Percentiles rank a stretch among this genome's conserved stretches.
These are phyloP conservation scores for Anguilla obscura DNA, from an alignment of 2,797 vertebrate species.

Conservation along the genomic window DNA sequence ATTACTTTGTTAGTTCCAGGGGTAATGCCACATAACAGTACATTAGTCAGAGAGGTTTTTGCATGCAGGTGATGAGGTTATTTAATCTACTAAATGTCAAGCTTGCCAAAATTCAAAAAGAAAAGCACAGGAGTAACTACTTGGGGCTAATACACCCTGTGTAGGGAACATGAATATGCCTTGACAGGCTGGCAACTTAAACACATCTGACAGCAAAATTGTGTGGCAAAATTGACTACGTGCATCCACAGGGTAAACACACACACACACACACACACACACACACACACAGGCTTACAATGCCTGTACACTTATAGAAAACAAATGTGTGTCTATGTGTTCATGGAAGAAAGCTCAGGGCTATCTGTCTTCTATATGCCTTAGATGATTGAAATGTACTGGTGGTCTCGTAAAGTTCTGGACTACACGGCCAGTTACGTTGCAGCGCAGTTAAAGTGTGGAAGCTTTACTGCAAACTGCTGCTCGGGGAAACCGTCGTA, in stretches of 20 bases:
- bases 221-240: neutral
- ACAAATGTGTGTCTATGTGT: neutral
- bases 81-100: constrained; percentile 5
- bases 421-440: neutral
- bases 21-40: neutral
- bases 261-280: neutral
- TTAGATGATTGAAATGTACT: neutral
- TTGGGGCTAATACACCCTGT: neutral
- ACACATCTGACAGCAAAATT: neutral
- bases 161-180: neutral
- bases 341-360: constrained; percentile 1
- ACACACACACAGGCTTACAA: neutral
- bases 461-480: constrained; percentile 3
- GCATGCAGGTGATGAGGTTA: neutral
- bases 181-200: neutral
- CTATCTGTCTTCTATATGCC: neutral
- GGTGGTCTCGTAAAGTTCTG: neutral
- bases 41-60: neutral
- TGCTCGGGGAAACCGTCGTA: neutral
- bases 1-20: neutral
- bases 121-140: neutral
- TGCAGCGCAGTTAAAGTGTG: neutral
- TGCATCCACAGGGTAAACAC: neutral
- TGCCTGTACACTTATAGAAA: neutral
- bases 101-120: neutral